A percentile compares a stretch with the other conserved stretches of the same genome.
These are phyloP conservation scores for Protaetia brevitarsis DNA, from an alignment of 1,140 invertebrate species.

Conservation along the genomic window DNA sequence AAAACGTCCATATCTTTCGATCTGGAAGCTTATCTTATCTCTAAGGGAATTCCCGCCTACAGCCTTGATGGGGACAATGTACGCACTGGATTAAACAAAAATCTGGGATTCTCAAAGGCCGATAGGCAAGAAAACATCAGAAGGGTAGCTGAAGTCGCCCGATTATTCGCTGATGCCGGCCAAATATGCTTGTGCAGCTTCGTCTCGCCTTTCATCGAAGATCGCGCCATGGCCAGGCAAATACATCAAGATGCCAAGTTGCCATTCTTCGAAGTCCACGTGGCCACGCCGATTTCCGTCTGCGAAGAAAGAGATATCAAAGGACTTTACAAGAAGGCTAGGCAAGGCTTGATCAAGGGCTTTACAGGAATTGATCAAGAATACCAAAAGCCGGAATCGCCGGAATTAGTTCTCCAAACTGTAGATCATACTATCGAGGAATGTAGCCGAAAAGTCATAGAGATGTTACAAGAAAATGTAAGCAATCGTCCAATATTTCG, in stretches of 20 bases:
- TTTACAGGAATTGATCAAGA: conserved; percentile 95
- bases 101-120: conserved; percentile 86
- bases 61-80: conserved; percentile 97
- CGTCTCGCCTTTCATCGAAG: conserved; percentile 90
- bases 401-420: conserved; percentile 82
- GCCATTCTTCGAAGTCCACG: conserved; percentile 91
- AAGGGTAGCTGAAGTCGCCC: conserved; percentile 92
- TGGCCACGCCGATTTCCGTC: conserved; percentile 86
- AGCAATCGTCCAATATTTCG: neutral
- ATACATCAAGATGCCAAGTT: conserved; percentile 82
- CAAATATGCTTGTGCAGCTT: conserved; percentile 93
- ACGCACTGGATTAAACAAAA: conserved; percentile 87
- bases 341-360: conserved; percentile 90
- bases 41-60: conserved; percentile 85
- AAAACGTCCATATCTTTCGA: conserved; percentile 97
- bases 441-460: conserved; percentile 73
- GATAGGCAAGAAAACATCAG: conserved; percentile 96
- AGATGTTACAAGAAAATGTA: conserved; percentile 64
- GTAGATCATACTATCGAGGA: conserved; percentile 74
- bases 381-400: conserved; percentile 83
- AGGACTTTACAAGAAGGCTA: conserved; percentile 95
- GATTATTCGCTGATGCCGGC: conserved; percentile 94
- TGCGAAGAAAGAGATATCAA: conserved; percentile 95
- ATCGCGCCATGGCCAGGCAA: conserved; percentile 78
- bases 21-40: conserved; percentile 84